A percentile compares a stretch with the other conserved stretches of the same genome.
Evolutionary conservation across 2,888 invertebrate species (phyloP).

Genomic region (Chaetoderma sp.): DNA sequence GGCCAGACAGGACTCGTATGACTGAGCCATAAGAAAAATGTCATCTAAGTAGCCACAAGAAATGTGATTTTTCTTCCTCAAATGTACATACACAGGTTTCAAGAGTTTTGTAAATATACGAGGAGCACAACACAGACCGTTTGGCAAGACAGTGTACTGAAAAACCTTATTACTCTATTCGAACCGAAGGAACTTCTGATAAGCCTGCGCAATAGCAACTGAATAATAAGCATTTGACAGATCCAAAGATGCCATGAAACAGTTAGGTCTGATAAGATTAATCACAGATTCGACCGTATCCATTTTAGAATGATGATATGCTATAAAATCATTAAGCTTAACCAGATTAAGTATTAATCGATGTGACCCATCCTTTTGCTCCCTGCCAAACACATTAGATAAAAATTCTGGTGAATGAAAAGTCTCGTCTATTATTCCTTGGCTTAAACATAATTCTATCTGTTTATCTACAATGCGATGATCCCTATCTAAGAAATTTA

Average conservation of each 20-base stretch:
- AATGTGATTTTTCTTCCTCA: not conserved
- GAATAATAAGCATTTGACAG: not conserved
- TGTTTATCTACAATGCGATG: too few species aligned
- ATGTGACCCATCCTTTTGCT: not conserved
- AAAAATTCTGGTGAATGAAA: too few species aligned
- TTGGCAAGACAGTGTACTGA: not conserved
- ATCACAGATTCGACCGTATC: not conserved
- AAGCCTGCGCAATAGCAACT: not conserved
- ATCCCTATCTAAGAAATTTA: too few species aligned
- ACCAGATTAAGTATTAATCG: not conserved
- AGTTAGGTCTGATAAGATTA: not conserved
- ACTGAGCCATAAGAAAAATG: not conserved
- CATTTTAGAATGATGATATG: not conserved
- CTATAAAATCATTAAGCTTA: not conserved
- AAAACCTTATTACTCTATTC: not conserved
- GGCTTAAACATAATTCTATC: too few species aligned
- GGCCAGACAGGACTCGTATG: too few species aligned
- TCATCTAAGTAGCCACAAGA: not conserved
- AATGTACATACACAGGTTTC: not conserved
- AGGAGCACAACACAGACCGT: not conserved
- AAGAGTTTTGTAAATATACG: not conserved
- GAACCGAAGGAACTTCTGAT: not conserved
- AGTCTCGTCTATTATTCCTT: too few species aligned
- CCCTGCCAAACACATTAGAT: not conserved
- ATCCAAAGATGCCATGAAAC: not conserved